phyloP scores from a whole-genome alignment of 2,113 vertebrate species.

The Macquaria australasica region DNA sequence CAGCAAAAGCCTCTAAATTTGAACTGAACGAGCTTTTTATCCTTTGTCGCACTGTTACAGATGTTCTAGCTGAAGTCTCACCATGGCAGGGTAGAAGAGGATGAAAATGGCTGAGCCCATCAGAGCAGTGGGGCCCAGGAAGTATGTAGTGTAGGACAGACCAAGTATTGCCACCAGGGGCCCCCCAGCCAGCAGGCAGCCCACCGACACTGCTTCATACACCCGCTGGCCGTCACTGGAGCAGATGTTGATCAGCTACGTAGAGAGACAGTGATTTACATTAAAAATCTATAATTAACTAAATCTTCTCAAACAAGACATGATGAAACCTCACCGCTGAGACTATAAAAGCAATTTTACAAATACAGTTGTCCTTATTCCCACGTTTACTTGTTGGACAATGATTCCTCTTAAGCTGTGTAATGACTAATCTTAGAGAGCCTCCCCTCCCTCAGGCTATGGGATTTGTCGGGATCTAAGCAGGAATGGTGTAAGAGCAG shows the following conservation, averaged over 20 bases:
- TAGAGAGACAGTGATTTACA: slow-evolving; percentile 35
- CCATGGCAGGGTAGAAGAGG: slow-evolving; percentile 87
- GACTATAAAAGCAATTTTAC: slow-evolving; percentile 13
- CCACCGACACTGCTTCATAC: slow-evolving; percentile 83
- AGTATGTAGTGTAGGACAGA: slow-evolving; percentile 82
- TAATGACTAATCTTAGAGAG: slow-evolving; percentile 58
- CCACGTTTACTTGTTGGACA: slow-evolving; percentile 52
- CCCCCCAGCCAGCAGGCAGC: slow-evolving; percentile 84
- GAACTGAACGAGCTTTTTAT: background rate
- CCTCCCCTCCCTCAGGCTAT: slow-evolving; percentile 38
- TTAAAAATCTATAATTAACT: background rate
- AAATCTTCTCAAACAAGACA: background rate
- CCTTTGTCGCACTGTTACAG: background rate
- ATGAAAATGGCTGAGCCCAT: slow-evolving; percentile 86
- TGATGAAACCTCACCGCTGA: background rate
- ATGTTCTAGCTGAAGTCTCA: slow-evolving; percentile 57
- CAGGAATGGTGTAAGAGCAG: slow-evolving; percentile 31
- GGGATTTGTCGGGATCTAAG: slow-evolving; percentile 53
- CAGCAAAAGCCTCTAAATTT: background rate
- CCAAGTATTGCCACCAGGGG: slow-evolving; percentile 85
- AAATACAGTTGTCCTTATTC: slow-evolving; percentile 34
- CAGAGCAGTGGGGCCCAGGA: slow-evolving; percentile 86
- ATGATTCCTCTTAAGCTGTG: slow-evolving; percentile 55
- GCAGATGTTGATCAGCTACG: slow-evolving; percentile 88
- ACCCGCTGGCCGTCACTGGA: slow-evolving; percentile 86